Percentiles rank a stretch among this genome's conserved stretches.
Evolutionary conservation across 2,113 vertebrate genomes (phyloP).

Genomic region (Oreocharis arfaki): DNA sequence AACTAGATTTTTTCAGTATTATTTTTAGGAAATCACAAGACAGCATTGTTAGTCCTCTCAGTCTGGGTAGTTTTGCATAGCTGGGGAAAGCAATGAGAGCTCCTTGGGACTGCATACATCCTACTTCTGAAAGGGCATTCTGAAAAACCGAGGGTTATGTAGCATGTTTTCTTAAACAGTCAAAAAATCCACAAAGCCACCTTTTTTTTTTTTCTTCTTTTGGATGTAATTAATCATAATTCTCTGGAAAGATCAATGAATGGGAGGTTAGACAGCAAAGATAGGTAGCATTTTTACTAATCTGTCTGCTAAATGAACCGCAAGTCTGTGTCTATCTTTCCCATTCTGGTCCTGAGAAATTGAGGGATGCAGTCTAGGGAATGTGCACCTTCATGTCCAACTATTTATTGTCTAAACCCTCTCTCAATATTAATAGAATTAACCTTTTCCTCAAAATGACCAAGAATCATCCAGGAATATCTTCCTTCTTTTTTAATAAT

Average conservation of each 20-base stretch:
- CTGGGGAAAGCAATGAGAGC: neutral
- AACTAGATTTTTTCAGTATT: neutral
- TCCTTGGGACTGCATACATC: neutral
- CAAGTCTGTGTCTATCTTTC: neutral
- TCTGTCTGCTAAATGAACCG: neutral
- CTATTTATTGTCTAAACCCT: neutral
- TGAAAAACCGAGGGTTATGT: neutral
- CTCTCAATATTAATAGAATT: neutral
- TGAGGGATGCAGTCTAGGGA: neutral
- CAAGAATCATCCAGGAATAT: neutral
- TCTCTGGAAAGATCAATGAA: neutral
- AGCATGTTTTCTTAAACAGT: neutral
- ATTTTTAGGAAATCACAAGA: neutral
- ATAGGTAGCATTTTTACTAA: neutral
- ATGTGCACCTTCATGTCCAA: neutral
- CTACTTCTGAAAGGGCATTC: neutral
- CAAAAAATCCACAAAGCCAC: neutral
- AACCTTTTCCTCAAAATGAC: neutral
- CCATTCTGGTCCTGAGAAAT: neutral
- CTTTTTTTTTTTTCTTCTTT: neutral
- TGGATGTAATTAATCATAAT: neutral
- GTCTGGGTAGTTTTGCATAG: neutral
- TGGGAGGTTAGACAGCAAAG: neutral
- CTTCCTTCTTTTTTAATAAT: neutral
- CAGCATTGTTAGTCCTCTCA: neutral